phyloP scores from a whole-genome alignment of 2,888 invertebrate genomes.

The Lasius platythorax region DNA sequence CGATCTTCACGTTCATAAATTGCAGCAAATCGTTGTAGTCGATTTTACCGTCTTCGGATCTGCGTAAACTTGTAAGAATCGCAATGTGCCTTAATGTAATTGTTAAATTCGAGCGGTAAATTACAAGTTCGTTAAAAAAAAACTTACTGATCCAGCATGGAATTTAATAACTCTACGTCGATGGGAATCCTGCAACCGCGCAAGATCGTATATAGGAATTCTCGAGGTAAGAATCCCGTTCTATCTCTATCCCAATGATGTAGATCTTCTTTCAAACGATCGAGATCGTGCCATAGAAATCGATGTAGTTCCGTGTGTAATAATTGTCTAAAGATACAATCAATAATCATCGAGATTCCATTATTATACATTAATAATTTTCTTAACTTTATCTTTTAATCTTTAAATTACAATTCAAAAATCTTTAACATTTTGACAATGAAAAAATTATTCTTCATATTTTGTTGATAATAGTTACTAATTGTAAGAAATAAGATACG shows the following conservation, averaged over 20 bases:
- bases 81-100: background rate
- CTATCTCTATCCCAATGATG: conserved; percentile 87
- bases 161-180: conserved; percentile 89
- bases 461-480: background rate
- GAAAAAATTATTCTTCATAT: background rate
- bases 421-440: background rate
- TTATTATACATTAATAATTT: background rate
- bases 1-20: conserved; percentile 90
- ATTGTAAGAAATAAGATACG: too few species aligned
- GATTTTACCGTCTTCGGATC: conserved; percentile 89
- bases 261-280: conserved; percentile 88
- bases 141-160: conserved; percentile 90
- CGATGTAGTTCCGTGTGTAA: conserved; percentile 91
- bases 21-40: conserved; percentile 90
- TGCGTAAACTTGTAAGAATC: conserved; percentile 87
- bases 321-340: conserved; percentile 86
- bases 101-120: background rate
- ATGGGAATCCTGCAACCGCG: conserved; percentile 91
- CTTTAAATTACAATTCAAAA: background rate
- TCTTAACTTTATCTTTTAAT: background rate
- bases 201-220: conserved; percentile 89
- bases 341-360: background rate
- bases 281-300: conserved; percentile 91
- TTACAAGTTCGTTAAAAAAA: conserved; percentile 35
- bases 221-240: conserved; percentile 88